Base-by-base conservation (phyloP, 2,797 vertebrate genomes). In the Sebastes aleutianus region DNA sequence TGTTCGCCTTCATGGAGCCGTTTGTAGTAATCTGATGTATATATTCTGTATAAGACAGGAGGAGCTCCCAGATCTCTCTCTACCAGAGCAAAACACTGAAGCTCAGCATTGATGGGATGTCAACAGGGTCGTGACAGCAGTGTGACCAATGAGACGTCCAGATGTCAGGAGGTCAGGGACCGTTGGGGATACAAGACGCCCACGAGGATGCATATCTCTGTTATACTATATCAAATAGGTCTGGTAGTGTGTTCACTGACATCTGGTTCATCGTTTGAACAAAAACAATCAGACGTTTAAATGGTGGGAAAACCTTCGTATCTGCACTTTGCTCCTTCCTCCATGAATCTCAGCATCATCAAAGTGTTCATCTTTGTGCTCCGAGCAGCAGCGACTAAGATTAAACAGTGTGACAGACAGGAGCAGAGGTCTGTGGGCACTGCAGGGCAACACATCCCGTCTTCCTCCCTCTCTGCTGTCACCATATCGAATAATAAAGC, bases 1-100 rank as follows among this genome's bases (percentile, higher is more conserved):
- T 77, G 71, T 73, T 70, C 68, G 54, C 54, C 75, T 81, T 79
- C n/a, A 4, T n/a, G 68, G 72, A 84, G 84, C 1, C 73, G 63
- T 82, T 87, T 83, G 63, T 82, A 70, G 22, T 65, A 71, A 81
- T 87, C 56, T 18, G 6, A 76, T 76, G 63, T 64, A 50, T 66
- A 62, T 5, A 79, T 57, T 64, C 12, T 53, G 20, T 10, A 53
- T 9, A 78, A 67, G 50, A 72, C n/a, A 39, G 5, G 39, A 70
- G 74, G 32, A 70, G 14, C 62, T 79, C 34, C 76, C 78, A 27
- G 57, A 31, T 39, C 39, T 34, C 32, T 73, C 1, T 47, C 22
- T 9, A 14, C 10, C 13, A 31, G 76, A 70, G 20, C 6, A 26
- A 54, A 58, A 58, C 65, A 8, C 14, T 50, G 62, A 2, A 54